Conservation (phyloP, 2,888 invertebrate species). For the Thelaira solivaga region DNA sequence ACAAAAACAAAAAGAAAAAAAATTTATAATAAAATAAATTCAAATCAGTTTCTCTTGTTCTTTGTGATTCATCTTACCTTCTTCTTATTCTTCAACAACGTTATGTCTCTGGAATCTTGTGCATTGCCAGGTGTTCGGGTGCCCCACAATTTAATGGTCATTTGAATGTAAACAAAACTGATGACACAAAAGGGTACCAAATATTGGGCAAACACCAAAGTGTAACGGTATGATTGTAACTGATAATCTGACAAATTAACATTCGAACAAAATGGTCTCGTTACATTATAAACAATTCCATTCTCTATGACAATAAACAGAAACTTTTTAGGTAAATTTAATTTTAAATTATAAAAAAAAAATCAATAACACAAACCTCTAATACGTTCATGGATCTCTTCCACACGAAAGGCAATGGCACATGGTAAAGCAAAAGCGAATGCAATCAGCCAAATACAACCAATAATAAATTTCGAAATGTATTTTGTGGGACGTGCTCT, state of each 20-base stretch:
- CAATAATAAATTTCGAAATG: constrained; percentile 85
- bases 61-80: constrained; percentile 79
- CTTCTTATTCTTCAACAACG: constrained; percentile 87
- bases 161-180: constrained; percentile 87
- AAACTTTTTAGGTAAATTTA: too few species aligned
- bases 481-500: constrained; percentile 86
- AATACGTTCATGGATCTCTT: constrained; percentile 72
- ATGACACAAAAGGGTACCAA: constrained; percentile 89
- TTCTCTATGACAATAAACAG: constrained; percentile 67
- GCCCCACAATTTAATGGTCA: constrained; percentile 89
- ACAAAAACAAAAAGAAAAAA: not conserved
- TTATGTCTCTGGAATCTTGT: constrained; percentile 86
- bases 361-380: constrained; percentile 69
- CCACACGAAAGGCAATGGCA: constrained; percentile 75
- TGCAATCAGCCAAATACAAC: constrained; percentile 85
- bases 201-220: constrained; percentile 81
- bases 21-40: not conserved
- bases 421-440: constrained; percentile 84
- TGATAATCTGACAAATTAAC: constrained; percentile 77
- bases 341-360: constrained; percentile 8
- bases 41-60: too few species aligned
- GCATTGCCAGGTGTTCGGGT: constrained; percentile 88
- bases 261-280: constrained; percentile 79
- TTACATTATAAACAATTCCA: constrained; percentile 71
- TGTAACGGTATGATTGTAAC: constrained; percentile 78